Evolutionary conservation across 2,113 vertebrate genomes (phyloP), one percentile per base, ranked within the genome.

Genomic region (Ceuthmochares aereus): DNA sequence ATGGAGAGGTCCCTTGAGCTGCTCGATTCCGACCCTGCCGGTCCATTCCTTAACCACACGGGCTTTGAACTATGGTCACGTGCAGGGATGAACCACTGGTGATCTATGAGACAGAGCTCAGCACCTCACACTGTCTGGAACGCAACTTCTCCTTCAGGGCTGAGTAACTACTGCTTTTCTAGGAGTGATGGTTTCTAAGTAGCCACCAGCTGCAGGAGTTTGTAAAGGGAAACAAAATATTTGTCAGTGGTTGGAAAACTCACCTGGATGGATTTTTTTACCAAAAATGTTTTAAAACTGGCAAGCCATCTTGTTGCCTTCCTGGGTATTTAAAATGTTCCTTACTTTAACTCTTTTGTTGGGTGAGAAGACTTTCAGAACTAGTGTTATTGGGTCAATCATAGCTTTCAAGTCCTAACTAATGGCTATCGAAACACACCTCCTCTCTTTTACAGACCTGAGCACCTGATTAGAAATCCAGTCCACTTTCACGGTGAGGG

Each of bases 21-120:
- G 4, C 18, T 62, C 3, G 0, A 0, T 60, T 85, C 10, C 51
- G 4, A 80, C 49, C 32, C 34, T 2, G 0, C 1, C 7, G 42
- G 34, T 66, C 25, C 0, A 0, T 5, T 83, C 55, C 42, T 43
- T 54, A 66, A 40, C 29, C 25, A 7, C 2, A 2, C 3, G 59
- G 59, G 27, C 40, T 36, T 51, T 18, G 56, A 58, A 6, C 16
- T 16, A 10, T 60, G 40, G 19, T 22, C 5, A 4, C 1, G 1
- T 8, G 10, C 47, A n/a, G 22, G 34, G 66, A 27, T 19, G 52
- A 83, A 8, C 51, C 3, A 0, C 0, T 3, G 52, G 30, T 32
- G 62, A 67, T 1, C 1, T 5, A 47, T 40, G 54, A 37, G 47
- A 13, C 17, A 22, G 19, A 66, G n/a, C 55, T 25, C 68, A 34